Conservation (phyloP, 2,888 invertebrate genomes). For the Dugesia japonica region DNA sequence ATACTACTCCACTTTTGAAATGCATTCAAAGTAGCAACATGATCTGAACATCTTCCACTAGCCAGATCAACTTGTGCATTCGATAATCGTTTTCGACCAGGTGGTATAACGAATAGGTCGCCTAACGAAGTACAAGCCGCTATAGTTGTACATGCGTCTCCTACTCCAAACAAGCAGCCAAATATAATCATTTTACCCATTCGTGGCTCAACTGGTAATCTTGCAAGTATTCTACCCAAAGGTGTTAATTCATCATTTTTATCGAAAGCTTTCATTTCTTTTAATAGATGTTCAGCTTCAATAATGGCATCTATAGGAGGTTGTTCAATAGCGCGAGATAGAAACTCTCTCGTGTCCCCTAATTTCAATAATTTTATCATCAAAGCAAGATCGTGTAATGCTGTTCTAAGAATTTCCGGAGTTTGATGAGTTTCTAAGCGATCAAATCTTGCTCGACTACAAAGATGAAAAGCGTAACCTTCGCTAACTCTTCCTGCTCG, state of each 20-base stretch:
- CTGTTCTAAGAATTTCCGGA: slow-evolving; percentile 92
- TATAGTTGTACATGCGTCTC: slow-evolving; percentile 76
- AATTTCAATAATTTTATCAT: slow-evolving; percentile 73
- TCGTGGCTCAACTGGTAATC: slow-evolving; percentile 81
- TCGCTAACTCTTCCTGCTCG: slow-evolving; percentile 83
- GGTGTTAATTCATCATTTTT: slow-evolving; percentile 71
- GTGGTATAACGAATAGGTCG: slow-evolving; percentile 63
- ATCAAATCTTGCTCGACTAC: slow-evolving; percentile 47
- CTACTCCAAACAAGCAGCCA: slow-evolving; percentile 61
- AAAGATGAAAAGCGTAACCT: slow-evolving; percentile 81
- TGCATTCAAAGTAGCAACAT: slow-evolving; percentile 79
- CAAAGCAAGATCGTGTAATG: slow-evolving; percentile 78
- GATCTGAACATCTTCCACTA: slow-evolving; percentile 75
- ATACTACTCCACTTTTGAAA: slow-evolving; percentile 59
- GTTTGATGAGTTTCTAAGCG: slow-evolving; percentile 62
- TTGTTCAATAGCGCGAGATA: slow-evolving; percentile 77
- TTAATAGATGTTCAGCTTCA: slow-evolving; percentile 70
- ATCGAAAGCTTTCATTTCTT: slow-evolving; percentile 80
- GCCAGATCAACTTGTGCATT: slow-evolving; percentile 59
- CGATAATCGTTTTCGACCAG: slow-evolving; percentile 57
- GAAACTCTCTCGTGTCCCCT: slow-evolving; percentile 77
- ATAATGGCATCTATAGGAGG: slow-evolving; percentile 93
- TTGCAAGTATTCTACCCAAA: slow-evolving; percentile 75
- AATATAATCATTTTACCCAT: slow-evolving; percentile 90
- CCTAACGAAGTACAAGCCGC: slow-evolving; percentile 88